These are phyloP conservation scores for Acleris emargana DNA, from an alignment of 2,888 invertebrate species.

Conservation along the genomic window DNA sequence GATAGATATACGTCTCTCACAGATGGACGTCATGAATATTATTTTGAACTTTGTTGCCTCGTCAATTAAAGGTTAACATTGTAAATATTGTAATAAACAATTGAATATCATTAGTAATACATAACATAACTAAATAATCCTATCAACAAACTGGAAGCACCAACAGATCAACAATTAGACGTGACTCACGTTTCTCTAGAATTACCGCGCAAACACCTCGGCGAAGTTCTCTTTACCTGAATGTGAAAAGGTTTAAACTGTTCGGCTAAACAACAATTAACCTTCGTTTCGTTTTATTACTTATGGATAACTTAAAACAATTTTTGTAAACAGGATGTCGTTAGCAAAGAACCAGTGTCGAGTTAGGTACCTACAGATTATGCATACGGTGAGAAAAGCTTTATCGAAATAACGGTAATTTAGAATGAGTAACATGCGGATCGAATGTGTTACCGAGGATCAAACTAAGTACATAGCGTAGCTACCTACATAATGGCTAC, in stretches of 20 bases:
- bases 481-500: background rate
- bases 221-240: conserved; percentile 20
- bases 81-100: too few relatives aligned
- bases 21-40: too few relatives aligned
- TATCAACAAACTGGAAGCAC: too few relatives aligned
- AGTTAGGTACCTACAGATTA: background rate
- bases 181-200: conserved; percentile 25
- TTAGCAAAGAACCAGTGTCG: conserved; percentile 4
- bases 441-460: conserved; percentile 6
- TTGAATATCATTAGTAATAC: too few relatives aligned
- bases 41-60: too few relatives aligned
- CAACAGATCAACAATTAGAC: conserved; percentile 3
- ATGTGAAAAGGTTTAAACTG: background rate
- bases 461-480: conserved; percentile 9
- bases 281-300: too few relatives aligned
- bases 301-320: too few relatives aligned
- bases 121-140: too few relatives aligned
- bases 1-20: too few relatives aligned
- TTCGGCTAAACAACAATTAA: too few relatives aligned
- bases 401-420: conserved; percentile 21
- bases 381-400: background rate
- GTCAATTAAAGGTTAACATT: too few relatives aligned
- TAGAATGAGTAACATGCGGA: conserved; percentile 22
- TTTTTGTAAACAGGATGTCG: conserved; percentile 13
- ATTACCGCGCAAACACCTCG: conserved; percentile 5